Base-by-base conservation (phyloP, 2,113 vertebrate genomes). In the Spea multiplicata region DNA sequence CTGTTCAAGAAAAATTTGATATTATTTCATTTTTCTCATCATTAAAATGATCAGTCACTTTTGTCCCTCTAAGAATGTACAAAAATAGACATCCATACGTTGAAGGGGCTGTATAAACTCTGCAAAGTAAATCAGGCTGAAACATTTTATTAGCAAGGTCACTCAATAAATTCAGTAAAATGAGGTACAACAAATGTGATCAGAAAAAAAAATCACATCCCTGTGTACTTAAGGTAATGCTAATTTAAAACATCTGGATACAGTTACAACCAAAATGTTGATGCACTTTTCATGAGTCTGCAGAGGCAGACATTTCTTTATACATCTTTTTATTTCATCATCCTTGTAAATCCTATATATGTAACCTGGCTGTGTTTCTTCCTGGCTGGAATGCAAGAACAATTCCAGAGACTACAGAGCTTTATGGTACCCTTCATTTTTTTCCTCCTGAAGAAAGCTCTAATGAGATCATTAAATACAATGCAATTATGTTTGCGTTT, bases 401-500 rank as follows among this genome's bases (percentile, higher is more conserved):
- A 67, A 80, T 73, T 80, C 64, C 44, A 66, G 48, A 80, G 77
- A 74, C 78, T 74, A 68, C 71, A 6, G 62, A 74, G 71, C 55
- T 80, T 80, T 74, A 80, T 74, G 53, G 53, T 66, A 71, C 71
- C 77, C 62, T 80, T 73, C 71, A 73, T 53, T 13, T 73, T 74
- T 50, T 71, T 73, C 57, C 78, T 80, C 47, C 70, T 9, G 59
- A 68, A 74, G 78, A 80, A 80, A 67, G 45, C 71, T 74, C 78
- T 80, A 80, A 80, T 80, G 78, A 80, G 78, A 80, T 88, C 87
- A 88, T 86, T 85, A 84, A 81, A 83, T 86, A 83, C 57, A 82
- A 84, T 83, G 82, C 85, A 86, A 90, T 88, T 91, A 86, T 83
- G 80, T 85, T 87, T 90, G 82, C 86, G 89, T 90, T 90, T 89